A percentile compares a stretch with the other conserved stretches of the same genome.
phyloP scores from a whole-genome alignment of 2,113 vertebrate genomes.

The Leiothrix lutea region DNA sequence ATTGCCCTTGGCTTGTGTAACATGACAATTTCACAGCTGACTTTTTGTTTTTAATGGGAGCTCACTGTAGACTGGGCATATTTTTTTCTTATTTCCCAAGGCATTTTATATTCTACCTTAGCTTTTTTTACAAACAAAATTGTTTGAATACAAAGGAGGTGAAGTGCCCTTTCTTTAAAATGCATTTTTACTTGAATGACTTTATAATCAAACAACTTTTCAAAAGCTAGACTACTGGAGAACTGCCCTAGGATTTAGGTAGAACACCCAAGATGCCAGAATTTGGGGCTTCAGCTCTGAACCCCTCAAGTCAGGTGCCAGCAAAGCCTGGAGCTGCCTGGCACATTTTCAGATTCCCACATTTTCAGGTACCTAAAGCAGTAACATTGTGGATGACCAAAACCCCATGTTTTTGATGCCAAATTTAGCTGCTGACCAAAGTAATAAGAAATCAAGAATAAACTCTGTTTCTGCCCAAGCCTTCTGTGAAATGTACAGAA shows the following conservation, averaged over 20 bases:
- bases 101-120: not conserved
- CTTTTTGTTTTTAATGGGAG: not conserved
- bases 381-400: not conserved
- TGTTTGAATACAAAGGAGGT: not conserved
- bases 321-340: not conserved
- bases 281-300: not conserved
- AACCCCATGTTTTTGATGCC: not conserved
- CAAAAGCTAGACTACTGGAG: not conserved
- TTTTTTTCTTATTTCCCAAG: not conserved
- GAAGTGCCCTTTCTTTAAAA: not conserved
- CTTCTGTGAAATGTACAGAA: not conserved
- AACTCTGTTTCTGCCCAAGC: not conserved
- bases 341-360: accelerated
- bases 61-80: not conserved
- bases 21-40: not conserved
- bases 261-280: not conserved
- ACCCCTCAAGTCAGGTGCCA: not conserved
- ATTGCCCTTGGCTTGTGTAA: not conserved
- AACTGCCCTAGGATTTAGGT: not conserved
- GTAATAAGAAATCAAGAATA: not conserved
- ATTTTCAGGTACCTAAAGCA: not conserved
- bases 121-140: not conserved
- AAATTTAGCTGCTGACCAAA: not conserved
- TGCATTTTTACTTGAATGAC: not conserved
- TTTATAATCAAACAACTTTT: not conserved